Percentiles rank a stretch among this genome's conserved stretches.
These are phyloP conservation scores for Acronicta alni DNA, from an alignment of 2,888 invertebrate species.

Conservation along the genomic window DNA sequence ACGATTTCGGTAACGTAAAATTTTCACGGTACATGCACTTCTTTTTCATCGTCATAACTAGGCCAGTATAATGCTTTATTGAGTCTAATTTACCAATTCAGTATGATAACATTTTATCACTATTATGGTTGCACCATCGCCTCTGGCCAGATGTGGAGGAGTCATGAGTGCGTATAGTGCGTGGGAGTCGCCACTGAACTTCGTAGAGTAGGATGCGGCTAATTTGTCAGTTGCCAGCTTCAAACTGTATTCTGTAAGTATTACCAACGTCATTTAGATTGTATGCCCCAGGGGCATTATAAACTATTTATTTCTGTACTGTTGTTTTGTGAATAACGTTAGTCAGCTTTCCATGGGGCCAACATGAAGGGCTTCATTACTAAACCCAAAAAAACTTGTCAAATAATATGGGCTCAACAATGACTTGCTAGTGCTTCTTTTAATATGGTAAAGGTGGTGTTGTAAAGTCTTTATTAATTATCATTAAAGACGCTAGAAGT, in stretches of 20 bases:
- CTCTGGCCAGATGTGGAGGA: constrained; percentile 64
- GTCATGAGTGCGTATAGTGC: constrained; percentile 76
- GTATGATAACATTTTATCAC: constrained; percentile 64
- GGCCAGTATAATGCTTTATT: constrained; percentile 33
- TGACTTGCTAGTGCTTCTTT: constrained; percentile 28
- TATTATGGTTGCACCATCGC: constrained; percentile 73
- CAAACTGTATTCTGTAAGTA: constrained; percentile 47
- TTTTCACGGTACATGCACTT: constrained; percentile 4
- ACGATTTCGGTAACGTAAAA: constrained; percentile 11
- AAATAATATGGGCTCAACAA: constrained; percentile 11
- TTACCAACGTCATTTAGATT: constrained; percentile 33
- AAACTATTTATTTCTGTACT: neutral
- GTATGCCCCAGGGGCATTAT: constrained; percentile 10
- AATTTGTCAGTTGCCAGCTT: constrained; percentile 76
- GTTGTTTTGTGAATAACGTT: constrained; percentile 3
- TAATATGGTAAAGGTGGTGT: constrained; percentile 16
- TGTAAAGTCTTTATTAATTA: no score
- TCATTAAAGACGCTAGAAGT: neutral
- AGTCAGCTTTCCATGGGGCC: neutral
- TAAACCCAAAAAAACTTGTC: constrained; percentile 23
- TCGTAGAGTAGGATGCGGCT: constrained; percentile 82
- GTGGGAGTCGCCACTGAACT: constrained; percentile 83
- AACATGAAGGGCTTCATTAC: constrained; percentile 35
- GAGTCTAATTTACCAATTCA: constrained; percentile 59
- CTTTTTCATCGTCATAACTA: constrained; percentile 13